A percentile compares a stretch with the other conserved stretches of the same genome.
Conservation (phyloP, 2,888 invertebrate species). For the Pinctada fucata region DNA sequence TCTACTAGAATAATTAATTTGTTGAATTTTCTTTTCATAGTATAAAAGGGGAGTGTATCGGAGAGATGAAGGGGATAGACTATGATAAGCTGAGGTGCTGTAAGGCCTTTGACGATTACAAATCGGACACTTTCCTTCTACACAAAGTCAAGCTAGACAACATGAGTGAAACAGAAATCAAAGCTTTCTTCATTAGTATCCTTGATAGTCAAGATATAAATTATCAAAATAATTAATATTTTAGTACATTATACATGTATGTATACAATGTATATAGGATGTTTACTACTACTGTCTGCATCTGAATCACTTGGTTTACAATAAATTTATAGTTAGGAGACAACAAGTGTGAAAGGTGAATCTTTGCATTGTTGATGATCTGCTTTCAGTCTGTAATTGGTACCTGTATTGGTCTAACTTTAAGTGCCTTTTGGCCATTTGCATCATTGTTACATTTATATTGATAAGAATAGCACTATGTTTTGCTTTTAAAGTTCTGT, state of each 20-base stretch:
- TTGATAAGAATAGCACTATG: too few species aligned
- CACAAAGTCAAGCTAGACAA: slow-evolving; percentile 54
- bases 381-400: too few species aligned
- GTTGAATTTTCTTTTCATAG: slow-evolving; percentile 45
- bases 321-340: too few species aligned
- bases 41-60: slow-evolving; percentile 63
- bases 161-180: slow-evolving; percentile 62
- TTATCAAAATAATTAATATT: neutral
- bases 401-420: too few species aligned
- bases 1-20: too few species aligned
- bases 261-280: too few species aligned
- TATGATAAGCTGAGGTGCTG: slow-evolving; percentile 56
- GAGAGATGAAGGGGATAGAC: slow-evolving; percentile 55
- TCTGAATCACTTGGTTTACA: too few species aligned
- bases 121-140: slow-evolving; percentile 52
- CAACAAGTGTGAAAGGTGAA: too few species aligned
- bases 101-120: slow-evolving; percentile 55
- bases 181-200: slow-evolving; percentile 76
- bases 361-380: too few species aligned
- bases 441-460: too few species aligned
- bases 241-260: neutral
- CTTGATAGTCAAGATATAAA: slow-evolving; percentile 46
- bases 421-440: too few species aligned
- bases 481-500: too few species aligned
- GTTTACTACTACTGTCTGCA: neutral